Evolutionary conservation across 2,888 invertebrate genomes (phyloP).

Genomic region (Protonemura montana): DNA sequence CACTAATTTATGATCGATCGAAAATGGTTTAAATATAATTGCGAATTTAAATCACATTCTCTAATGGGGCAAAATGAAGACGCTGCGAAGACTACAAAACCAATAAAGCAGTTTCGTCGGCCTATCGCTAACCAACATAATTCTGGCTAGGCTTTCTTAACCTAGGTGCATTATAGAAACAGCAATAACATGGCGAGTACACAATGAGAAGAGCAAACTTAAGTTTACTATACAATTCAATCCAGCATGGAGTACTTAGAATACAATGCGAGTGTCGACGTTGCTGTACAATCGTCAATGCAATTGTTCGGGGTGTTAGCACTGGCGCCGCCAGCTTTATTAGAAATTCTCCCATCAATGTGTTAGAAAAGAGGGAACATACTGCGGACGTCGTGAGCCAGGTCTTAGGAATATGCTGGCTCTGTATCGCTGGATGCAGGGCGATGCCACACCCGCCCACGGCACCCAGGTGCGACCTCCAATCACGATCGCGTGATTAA

Average conservation of each 20-base stretch:
- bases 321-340: slow-evolving; percentile 15
- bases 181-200: background rate
- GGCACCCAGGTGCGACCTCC: background rate
- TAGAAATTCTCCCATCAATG: slow-evolving; percentile 4
- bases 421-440: too few relatives aligned
- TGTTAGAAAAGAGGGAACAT: background rate
- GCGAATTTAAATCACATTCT: background rate
- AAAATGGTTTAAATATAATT: background rate
- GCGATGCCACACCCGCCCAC: background rate
- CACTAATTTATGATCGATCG: background rate
- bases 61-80: background rate
- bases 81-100: background rate
- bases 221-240: slow-evolving; percentile 33
- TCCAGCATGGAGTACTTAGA: slow-evolving; percentile 20
- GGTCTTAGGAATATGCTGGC: background rate
- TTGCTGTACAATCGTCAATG: background rate
- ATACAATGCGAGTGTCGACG: slow-evolving; percentile 23
- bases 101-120: background rate
- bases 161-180: background rate
- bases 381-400: background rate
- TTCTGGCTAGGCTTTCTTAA: background rate
- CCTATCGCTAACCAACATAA: background rate
- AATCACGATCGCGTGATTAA: background rate
- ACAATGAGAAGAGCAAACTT: slow-evolving; percentile 14
- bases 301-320: slow-evolving; percentile 14